A percentile compares a stretch with the other conserved stretches of the same genome.
phyloP scores from a whole-genome alignment of 2,113 vertebrate species.

The Heptranchias perlo region DNA sequence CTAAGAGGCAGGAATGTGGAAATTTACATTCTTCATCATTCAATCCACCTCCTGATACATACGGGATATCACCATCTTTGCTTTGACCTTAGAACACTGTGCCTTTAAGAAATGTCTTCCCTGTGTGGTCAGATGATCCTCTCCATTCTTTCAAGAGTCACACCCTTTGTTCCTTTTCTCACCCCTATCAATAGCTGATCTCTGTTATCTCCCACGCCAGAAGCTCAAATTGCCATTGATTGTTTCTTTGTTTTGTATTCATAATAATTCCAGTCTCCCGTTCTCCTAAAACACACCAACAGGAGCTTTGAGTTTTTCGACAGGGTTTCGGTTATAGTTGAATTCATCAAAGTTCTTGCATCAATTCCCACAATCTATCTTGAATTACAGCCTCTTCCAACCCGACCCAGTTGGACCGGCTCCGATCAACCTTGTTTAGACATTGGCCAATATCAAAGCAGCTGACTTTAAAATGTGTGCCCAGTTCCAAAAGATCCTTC shows the following conservation, averaged over 20 bases:
- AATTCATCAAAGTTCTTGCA: not conserved
- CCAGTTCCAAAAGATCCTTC: no score
- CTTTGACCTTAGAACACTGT: not conserved
- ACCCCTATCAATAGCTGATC: not conserved
- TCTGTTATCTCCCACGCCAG: not conserved
- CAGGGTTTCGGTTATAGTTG: not conserved
- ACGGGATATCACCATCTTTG: not conserved
- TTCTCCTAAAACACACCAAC: not conserved
- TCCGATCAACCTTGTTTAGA: no score
- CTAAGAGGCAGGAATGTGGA: not conserved
- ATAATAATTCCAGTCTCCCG: not conserved
- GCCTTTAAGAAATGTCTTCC: not conserved
- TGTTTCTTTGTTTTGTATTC: not conserved
- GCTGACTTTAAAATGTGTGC: no score
- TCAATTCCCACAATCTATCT: not conserved
- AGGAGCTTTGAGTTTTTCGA: not conserved
- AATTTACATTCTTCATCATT: not conserved
- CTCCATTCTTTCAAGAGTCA: not conserved
- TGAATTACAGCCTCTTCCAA: not conserved
- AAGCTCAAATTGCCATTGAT: not conserved
- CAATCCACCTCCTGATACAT: not conserved
- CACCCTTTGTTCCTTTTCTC: not conserved
- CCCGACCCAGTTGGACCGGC: not conserved
- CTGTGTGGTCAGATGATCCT: not conserved
- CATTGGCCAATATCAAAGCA: no score